Percentiles rank a stretch among this genome's conserved stretches.
phyloP scores from a whole-genome alignment of 2,113 vertebrate species.

The Cranoglanis bouderius region DNA sequence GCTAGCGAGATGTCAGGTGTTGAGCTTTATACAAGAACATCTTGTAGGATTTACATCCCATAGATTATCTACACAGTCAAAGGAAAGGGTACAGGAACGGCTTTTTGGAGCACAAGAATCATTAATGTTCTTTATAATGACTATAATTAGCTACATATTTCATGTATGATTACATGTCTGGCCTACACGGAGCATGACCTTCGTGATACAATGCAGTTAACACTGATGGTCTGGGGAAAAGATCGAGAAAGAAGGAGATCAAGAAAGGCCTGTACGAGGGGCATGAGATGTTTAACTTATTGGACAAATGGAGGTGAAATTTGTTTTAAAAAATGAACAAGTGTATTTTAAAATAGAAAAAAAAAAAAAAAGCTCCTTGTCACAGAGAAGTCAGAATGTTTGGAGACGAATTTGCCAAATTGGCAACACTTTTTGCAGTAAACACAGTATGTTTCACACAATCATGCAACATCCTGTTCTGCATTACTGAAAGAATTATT shows the following conservation, averaged over 20 bases:
- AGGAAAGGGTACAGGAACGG: background rate
- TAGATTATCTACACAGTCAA: background rate
- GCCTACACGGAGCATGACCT: background rate
- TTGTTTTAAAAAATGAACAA: background rate
- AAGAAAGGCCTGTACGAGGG: background rate
- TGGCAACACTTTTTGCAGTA: background rate
- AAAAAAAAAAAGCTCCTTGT: too few species aligned
- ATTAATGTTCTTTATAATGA: background rate
- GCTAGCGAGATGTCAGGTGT: constrained; percentile 13
- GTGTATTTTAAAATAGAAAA: too few species aligned
- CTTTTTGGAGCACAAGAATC: background rate
- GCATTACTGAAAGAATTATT: too few species aligned
- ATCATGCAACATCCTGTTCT: too few species aligned
- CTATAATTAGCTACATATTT: background rate
- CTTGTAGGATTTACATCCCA: background rate
- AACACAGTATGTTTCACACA: too few species aligned
- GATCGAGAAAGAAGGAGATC: background rate
- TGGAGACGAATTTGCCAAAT: background rate
- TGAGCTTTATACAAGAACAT: background rate
- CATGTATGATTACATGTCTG: background rate
- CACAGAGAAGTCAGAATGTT: background rate
- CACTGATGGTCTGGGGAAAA: background rate
- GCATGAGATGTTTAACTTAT: background rate
- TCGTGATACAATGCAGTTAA: background rate
- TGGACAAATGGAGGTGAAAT: background rate